Evolutionary conservation across 2,888 invertebrate genomes (phyloP).

Genomic region (Tubulanus polymorphus): DNA sequence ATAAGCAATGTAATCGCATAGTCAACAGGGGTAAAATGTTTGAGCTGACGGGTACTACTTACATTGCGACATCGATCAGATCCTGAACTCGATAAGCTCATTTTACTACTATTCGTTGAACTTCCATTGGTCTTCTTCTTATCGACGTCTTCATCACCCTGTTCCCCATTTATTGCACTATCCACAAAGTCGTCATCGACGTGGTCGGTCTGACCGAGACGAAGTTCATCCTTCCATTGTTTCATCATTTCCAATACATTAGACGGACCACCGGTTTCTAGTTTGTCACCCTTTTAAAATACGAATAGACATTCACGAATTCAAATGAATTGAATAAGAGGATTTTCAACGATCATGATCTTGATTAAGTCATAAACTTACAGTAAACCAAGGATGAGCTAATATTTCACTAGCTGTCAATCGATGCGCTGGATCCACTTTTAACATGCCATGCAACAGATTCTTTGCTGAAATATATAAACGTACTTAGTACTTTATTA

Average conservation of each 20-base stretch:
- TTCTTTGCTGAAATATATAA: slow-evolving; percentile 49
- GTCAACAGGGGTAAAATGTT: no score
- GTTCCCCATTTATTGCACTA: slow-evolving; percentile 2
- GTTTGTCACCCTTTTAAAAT: no score
- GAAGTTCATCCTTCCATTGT: slow-evolving; percentile 30
- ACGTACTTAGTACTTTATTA: background rate
- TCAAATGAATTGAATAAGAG: no score
- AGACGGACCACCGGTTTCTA: slow-evolving; percentile 12
- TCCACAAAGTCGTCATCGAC: background rate
- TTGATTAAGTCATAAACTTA: slow-evolving; percentile 13
- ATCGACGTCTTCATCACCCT: background rate
- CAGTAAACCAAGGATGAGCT: slow-evolving; percentile 56
- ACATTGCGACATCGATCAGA: no score
- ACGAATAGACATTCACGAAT: no score
- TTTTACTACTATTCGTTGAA: no score
- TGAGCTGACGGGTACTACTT: no score
- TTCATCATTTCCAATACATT: slow-evolving; percentile 45
- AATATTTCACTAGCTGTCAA: slow-evolving; percentile 58
- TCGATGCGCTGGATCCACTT: slow-evolving; percentile 58
- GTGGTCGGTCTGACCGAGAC: no score
- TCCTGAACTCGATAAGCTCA: no score
- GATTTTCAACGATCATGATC: slow-evolving; percentile 13
- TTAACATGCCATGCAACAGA: slow-evolving; percentile 55
- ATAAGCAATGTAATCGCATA: no score
- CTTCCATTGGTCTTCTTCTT: background rate